These are phyloP conservation scores for Ischnura elegans DNA, from an alignment of 2,888 invertebrate species.

Conservation along the genomic window DNA sequence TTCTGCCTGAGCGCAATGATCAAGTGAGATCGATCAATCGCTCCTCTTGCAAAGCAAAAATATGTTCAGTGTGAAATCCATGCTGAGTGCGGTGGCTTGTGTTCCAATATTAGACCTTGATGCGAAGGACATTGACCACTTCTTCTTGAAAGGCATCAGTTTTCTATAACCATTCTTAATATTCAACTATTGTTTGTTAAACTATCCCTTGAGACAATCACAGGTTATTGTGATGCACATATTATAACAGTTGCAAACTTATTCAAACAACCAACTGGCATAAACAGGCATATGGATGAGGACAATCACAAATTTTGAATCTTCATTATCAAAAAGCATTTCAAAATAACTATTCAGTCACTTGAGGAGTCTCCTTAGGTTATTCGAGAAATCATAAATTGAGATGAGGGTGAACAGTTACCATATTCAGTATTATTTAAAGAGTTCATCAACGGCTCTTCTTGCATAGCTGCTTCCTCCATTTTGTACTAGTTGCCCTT, in stretches of 20 bases:
- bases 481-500: conserved; percentile 67
- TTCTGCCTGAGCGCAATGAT: conserved; percentile 33
- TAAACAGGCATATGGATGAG: conserved; percentile 4
- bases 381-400: neutral
- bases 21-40: conserved; percentile 59
- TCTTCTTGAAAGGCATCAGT: conserved; percentile 46
- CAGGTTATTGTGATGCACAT: conserved; percentile 44
- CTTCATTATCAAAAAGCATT: conserved; percentile 10
- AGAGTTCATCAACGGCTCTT: conserved; percentile 34
- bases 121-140: conserved; percentile 35
- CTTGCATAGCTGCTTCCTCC: conserved; percentile 63
- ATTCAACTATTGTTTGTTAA: conserved; percentile 8
- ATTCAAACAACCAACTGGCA: conserved; percentile 16
- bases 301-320: neutral
- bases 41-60: conserved; percentile 58
- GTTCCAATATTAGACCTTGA: neutral
- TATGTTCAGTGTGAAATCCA: conserved; percentile 30
- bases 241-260: neutral
- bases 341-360: conserved; percentile 16
- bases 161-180: conserved; percentile 40
- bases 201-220: conserved; percentile 59
- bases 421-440: conserved; percentile 28
- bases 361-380: neutral
- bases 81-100: neutral
- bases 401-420: neutral